Percentiles rank a stretch among this genome's conserved stretches.
phyloP scores from a whole-genome alignment of 2,888 invertebrate species.

The Platyscelio sp. region DNA sequence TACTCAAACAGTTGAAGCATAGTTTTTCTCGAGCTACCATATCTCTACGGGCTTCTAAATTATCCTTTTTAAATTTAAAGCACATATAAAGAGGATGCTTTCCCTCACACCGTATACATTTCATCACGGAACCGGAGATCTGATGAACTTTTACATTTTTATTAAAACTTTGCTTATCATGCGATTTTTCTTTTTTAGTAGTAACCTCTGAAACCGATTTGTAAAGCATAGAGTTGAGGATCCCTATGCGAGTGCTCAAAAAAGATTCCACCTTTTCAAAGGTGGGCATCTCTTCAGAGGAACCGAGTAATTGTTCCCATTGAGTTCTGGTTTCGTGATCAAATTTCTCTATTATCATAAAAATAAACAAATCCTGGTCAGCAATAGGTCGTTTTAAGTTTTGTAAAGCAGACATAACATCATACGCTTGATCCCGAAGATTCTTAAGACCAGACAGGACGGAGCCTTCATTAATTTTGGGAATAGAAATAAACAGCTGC shows the following conservation, averaged over 20 bases:
- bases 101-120: constrained; percentile 13
- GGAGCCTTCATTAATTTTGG: constrained; percentile 1
- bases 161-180: background rate
- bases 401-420: background rate
- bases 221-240: background rate
- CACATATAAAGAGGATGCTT: constrained; percentile 29
- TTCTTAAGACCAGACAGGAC: background rate
- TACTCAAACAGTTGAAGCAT: constrained; percentile 20
- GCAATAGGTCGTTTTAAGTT: background rate
- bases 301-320: constrained; percentile 10
- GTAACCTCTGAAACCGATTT: background rate
- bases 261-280: background rate
- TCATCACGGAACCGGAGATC: background rate
- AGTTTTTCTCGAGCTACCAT: background rate
- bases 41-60: background rate
- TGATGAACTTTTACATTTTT: constrained; percentile 2
- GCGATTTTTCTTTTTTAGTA: background rate
- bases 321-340: constrained; percentile 2
- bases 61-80: background rate
- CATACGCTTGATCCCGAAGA: constrained; percentile 4
- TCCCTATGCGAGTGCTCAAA: background rate
- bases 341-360: constrained; percentile 7
- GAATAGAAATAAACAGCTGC: background rate
- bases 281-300: background rate
- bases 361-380: constrained; percentile 24